Conservation (phyloP, 2,797 vertebrate species). For the Ficedula albicollis region DNA sequence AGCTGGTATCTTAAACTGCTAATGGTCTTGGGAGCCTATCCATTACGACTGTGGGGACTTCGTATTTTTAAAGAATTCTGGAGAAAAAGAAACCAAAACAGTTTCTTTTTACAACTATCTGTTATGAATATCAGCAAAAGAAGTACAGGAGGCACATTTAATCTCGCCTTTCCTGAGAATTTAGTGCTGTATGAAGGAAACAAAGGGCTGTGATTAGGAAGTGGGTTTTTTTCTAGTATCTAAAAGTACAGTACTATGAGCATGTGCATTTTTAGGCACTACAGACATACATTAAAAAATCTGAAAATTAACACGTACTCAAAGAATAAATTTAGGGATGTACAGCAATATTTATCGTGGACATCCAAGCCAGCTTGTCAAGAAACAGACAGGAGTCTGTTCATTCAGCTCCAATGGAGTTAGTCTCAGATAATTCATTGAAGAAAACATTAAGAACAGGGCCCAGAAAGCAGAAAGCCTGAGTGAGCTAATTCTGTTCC, state of each 20-base stretch:
- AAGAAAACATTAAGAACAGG: background rate
- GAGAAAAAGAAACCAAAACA: rapidly evolving
- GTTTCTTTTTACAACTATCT: background rate
- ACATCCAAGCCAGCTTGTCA: background rate
- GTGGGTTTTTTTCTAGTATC: background rate
- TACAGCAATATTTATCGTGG: background rate
- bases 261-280: background rate
- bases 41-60: background rate
- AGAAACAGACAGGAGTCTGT: background rate
- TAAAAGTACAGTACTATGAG: background rate
- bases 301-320: background rate
- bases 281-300: background rate
- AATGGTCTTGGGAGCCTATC: background rate
- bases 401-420: background rate
- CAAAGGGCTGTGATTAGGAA: background rate
- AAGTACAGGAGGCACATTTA: background rate
- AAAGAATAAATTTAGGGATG: background rate
- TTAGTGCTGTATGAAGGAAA: background rate
- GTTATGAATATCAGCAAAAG: background rate
- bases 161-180: background rate
- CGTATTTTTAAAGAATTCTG: background rate
- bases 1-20: background rate
- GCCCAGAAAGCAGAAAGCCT: background rate
- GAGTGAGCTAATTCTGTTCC: background rate
- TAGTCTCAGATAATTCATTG: background rate